Evolutionary conservation across 2,797 vertebrate species (phyloP), one percentile per base, ranked within the genome.

Genomic region (Pseudotriccus pelzelni): DNA sequence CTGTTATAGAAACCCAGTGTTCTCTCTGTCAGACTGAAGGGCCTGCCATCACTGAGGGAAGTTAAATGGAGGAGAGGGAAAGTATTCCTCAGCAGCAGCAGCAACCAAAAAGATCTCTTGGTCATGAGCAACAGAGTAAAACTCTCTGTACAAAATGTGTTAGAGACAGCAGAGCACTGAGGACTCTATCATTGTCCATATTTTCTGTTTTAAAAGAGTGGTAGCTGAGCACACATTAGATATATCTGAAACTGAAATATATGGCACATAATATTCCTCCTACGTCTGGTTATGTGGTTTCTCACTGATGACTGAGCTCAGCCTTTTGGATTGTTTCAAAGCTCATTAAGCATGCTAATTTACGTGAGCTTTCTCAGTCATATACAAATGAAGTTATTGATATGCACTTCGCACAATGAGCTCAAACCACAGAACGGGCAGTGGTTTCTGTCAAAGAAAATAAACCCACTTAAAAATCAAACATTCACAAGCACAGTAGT

Each of bases 381-480:
- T 37, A 79, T 16, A 89, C 60, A 84, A 86, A 94, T 82, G 62
- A 69, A 93, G 69, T 90, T 78, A 69, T 80, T 90, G 69, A 84
- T 62, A 84, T 0, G 1, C 76, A 66, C 84, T 90, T 86, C 64
- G 53, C 79, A 92, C 78, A 84, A 30, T 76, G 59, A 84, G 75
- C 3, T 5, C 72, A 58, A 39, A 34, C 11, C 23, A 15, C 43
- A 34, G 70, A 90, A 68, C 79, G 85, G 52, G 60, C 75, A 85
- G 72, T 62, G 52, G 37, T 89, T 87, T 87, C 68, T 77, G 60
- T 87, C 53, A 39, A 49, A 46, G 46, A 77, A 76, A 90, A 93
- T 47, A 92, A 93, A 84, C 25, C 39, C 68, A 50, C 79, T 96
- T 92, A 56, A 77, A 90, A 90, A 89, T 77, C 43, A 85, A 94